phyloP scores from a whole-genome alignment of 2,888 invertebrate species.

The Hypercompe scribonia region DNA sequence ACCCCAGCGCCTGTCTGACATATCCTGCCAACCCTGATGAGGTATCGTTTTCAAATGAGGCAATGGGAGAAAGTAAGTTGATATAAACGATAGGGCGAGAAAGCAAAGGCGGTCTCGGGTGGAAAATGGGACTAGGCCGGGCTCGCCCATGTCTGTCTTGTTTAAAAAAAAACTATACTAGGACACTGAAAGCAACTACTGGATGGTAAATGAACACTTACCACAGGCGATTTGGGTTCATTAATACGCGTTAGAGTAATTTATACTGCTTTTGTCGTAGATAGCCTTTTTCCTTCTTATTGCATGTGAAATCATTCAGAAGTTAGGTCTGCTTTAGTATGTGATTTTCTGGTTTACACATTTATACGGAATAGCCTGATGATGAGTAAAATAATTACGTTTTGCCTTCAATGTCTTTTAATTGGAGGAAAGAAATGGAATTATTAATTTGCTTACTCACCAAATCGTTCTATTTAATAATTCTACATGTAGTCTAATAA shows the following conservation, averaged over 20 bases:
- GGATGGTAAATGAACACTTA: background rate
- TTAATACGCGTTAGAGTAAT: background rate
- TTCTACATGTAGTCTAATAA: background rate
- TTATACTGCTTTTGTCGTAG: background rate
- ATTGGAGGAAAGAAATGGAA: background rate
- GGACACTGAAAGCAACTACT: background rate
- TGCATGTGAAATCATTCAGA: background rate
- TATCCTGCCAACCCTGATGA: too few species aligned
- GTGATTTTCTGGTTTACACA: background rate
- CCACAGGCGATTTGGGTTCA: background rate
- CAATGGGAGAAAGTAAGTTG: too few species aligned
- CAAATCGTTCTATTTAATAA: background rate
- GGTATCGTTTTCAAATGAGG: too few species aligned
- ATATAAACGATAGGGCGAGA: too few species aligned
- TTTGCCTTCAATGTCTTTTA: background rate
- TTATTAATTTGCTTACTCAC: background rate
- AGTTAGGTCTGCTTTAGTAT: background rate
- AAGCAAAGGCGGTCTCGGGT: too few species aligned
- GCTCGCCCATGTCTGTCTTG: background rate
- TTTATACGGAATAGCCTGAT: background rate
- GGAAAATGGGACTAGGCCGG: too few species aligned
- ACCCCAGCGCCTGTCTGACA: too few species aligned
- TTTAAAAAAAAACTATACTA: background rate
- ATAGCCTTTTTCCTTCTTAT: background rate
- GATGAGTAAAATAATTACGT: background rate